A percentile compares a stretch with the other conserved stretches of the same genome.
Conservation (phyloP, 2,888 invertebrate genomes). For the Agrotis exclamationis region DNA sequence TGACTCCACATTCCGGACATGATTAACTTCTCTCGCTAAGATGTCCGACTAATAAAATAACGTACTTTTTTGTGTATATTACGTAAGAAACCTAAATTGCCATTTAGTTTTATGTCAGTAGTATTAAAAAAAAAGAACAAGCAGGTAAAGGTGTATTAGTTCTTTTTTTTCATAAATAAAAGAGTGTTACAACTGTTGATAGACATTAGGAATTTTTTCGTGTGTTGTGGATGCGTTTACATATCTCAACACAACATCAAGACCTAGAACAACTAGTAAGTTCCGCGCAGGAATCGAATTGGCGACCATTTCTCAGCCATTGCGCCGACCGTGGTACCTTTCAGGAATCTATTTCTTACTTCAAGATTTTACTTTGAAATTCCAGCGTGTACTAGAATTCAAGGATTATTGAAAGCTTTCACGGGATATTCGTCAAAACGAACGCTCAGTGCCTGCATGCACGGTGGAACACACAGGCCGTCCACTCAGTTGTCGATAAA, state of each 20-base stretch:
- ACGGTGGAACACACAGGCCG: not conserved
- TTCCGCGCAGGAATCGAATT: no score
- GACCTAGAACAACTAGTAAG: no score
- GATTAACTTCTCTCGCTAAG: constrained; percentile 49
- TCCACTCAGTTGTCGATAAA: constrained; percentile 15
- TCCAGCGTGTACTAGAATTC: not conserved
- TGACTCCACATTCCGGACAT: constrained; percentile 49
- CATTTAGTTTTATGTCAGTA: not conserved
- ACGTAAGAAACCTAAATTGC: no score
- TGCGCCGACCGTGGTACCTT: no score
- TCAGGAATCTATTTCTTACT: no score
- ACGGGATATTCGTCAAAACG: not conserved
- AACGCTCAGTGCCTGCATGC: constrained; percentile 1
- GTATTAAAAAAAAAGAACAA: not conserved
- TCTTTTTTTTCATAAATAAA: no score
- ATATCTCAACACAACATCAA: no score
- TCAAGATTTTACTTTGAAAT: not conserved
- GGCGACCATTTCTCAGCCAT: no score
- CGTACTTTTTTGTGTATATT: not conserved
- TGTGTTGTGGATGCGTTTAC: no score
- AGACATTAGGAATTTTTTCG: no score
- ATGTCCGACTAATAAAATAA: constrained; percentile 46
- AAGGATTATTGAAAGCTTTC: constrained; percentile 7
- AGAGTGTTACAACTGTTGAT: no score
- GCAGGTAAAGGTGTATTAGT: not conserved